Evolutionary conservation across 2,888 invertebrate species (phyloP), one percentile per base, ranked within the genome.

Genomic region (Ophraella communa): DNA sequence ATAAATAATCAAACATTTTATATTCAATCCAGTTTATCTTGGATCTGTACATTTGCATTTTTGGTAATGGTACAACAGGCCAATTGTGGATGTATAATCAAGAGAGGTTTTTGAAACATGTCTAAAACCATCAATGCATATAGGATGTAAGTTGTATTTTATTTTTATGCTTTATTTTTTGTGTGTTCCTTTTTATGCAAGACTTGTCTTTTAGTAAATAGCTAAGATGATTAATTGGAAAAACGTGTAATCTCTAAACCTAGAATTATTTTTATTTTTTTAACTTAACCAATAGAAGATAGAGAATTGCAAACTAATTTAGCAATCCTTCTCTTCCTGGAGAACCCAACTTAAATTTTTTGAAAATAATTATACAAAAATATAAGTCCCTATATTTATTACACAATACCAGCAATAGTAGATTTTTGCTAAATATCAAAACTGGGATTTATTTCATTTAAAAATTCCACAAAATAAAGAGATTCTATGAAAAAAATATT

Each of bases 41-140:
- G 52, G 39, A 60, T 52, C 24, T 51, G 57, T 51, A 39, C 51
- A 55, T 59, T 52, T 39, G 51, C 35, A 53, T 53, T 60, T 53
- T 60, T 64, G 66, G 71, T 74, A 69, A 73, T 74, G 75, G 72
- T 74, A 73, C 68, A 51, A 60, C 65, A 62, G 67, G 55, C 64
- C 64, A 53, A 65, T 62, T 47, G 67, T 60, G 68, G 67, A 69
- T 64, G 58, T 58, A 49, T 53, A 58, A 44, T 62, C 66, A 64
- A 54, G 53, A 66, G 71, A 65, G 65, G 54, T 62, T 64, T 65
- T 58, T 66, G 70, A 73, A 75, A 76, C 68, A 92, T 92, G 91
- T 93, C 93, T 85, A 93, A 92, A 87, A 92, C 92, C 82, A 89
- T 93, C 82, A 93, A 93, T 87, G 92, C 92, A 80, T 93, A 93